These are phyloP conservation scores for Corythoichthys intestinalis DNA, from an alignment of 2,113 vertebrate genomes.

Conservation along the genomic window DNA sequence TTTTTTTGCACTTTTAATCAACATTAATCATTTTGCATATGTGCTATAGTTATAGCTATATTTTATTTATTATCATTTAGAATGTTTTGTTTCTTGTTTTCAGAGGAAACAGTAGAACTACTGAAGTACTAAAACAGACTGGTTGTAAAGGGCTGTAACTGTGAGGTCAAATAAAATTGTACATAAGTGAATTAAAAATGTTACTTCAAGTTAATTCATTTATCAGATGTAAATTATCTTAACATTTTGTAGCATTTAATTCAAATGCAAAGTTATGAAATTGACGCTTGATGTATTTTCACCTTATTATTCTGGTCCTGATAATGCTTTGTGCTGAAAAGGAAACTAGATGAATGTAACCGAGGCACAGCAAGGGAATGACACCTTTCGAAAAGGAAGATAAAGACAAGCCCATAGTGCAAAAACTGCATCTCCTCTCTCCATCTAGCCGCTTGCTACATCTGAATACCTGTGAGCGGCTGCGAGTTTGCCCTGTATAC, in stretches of 20 bases:
- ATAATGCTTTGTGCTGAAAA: conserved; percentile 15
- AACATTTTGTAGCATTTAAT: background rate
- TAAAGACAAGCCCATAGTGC: conserved; percentile 28
- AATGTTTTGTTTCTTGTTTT: too few relatives aligned
- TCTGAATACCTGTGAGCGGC: conserved; percentile 41
- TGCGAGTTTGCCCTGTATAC: conserved; percentile 32
- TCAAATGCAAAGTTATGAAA: background rate
- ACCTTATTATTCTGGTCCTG: conserved; percentile 1
- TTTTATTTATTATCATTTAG: too few relatives aligned
- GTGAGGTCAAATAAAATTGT: background rate
- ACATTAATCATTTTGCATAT: too few relatives aligned
- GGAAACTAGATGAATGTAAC: conserved; percentile 32
- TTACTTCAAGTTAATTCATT: background rate
- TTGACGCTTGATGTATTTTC: conserved; percentile 18
- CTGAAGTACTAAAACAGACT: conserved; percentile 16
- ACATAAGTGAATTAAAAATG: background rate
- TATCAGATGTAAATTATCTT: too few relatives aligned
- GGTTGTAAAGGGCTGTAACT: conserved; percentile 21
- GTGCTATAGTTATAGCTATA: too few relatives aligned
- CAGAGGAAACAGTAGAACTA: conserved; percentile 18
- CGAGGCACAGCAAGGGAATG: conserved; percentile 20
- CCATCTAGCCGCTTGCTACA: conserved; percentile 26
- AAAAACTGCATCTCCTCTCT: conserved; percentile 37
- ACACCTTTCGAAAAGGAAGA: conserved; percentile 33
- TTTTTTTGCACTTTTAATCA: background rate